Percentiles rank a stretch among this genome's conserved stretches.
These are phyloP conservation scores for Pangasius mekongensis DNA, from an alignment of 2,797 vertebrate species.

Conservation along the genomic window DNA sequence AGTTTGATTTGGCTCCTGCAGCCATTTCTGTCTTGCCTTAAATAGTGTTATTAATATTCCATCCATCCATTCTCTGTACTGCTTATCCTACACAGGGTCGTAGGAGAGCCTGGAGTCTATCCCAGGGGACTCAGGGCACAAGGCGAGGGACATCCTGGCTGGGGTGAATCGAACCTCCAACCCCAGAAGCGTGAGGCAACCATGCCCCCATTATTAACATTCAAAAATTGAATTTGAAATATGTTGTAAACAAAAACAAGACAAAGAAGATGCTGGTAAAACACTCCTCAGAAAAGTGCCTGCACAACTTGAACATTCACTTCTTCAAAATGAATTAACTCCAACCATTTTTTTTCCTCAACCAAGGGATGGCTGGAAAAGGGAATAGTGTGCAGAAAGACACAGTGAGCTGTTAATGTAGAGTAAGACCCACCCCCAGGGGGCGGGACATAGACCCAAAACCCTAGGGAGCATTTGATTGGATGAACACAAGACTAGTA, in stretches of 20 bases:
- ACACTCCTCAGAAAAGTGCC: background rate
- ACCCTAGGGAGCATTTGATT: background rate
- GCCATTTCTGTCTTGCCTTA: background rate
- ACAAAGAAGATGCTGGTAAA: background rate
- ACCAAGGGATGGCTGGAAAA: background rate
- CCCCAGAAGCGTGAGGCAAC: too few species aligned
- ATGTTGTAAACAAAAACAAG: background rate
- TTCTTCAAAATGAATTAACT: background rate
- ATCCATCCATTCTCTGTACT: too few species aligned
- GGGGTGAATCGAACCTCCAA: too few species aligned
- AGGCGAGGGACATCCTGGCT: too few species aligned
- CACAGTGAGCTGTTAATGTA: background rate
- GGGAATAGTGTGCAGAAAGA: background rate
- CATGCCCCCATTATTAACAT: too few species aligned
- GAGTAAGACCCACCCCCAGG: background rate
- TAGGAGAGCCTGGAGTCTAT: too few species aligned
- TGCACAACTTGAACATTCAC: background rate
- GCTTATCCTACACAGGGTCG: too few species aligned
- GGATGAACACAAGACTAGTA: background rate
- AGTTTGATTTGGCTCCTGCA: background rate
- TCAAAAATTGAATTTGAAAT: background rate
- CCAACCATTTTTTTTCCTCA: background rate
- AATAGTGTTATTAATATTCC: background rate
- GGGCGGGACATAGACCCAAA: background rate
- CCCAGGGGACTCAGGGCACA: too few species aligned